Evolutionary conservation across 64 coral and sea anemone species (phyloP), one percentile per base, ranked within the genome.

Genomic region (Porites lutea): DNA sequence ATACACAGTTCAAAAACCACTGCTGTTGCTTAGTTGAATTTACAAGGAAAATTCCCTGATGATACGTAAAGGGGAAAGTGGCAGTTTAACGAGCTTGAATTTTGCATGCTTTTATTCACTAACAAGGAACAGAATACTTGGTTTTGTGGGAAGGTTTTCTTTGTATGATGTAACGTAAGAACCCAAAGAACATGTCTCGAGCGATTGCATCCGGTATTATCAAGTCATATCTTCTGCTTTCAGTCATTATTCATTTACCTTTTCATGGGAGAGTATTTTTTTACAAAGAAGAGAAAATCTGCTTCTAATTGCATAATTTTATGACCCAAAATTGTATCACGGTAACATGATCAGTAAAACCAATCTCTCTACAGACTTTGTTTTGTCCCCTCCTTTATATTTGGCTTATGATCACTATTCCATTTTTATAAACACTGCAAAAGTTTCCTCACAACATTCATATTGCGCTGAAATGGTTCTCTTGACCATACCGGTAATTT

Each of bases 61-160:
- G 7, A 57, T 57, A 57, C 3, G 54, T 12, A 57, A 57, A 57
- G 54, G 27, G 1, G 27, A 37, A 37, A 37, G 27, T 37, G 54
- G 54, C 54, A 57, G 12, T 4, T 57, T 57, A 57, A 57, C 54
- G 54, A 57, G 7, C 54, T 9, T 9, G 54, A 57, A 57, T 57
- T 57, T 57, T 57, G 5, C 54, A 9, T 78, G 43, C 53, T 4
- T 48, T 78, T 52, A 8, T 52, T 78, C 53, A n/a, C 53, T n/a
- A 52, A 52, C 53, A 78, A 47, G 53, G 53, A 50, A 78, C 75
- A 47, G 45, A 78, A 52, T 78, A 7, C 44, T 52, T 78, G 16
- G 75, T 78, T 77, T 52, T 51, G 75, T 51, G 44, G 75, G 20
- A n/a, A 45, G 75, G 75, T 77, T 77, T 77, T 77, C 75, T 77